Evolutionary conservation across 1,140 invertebrate species (phyloP).

Genomic region (Trinorchestia longiramus): DNA sequence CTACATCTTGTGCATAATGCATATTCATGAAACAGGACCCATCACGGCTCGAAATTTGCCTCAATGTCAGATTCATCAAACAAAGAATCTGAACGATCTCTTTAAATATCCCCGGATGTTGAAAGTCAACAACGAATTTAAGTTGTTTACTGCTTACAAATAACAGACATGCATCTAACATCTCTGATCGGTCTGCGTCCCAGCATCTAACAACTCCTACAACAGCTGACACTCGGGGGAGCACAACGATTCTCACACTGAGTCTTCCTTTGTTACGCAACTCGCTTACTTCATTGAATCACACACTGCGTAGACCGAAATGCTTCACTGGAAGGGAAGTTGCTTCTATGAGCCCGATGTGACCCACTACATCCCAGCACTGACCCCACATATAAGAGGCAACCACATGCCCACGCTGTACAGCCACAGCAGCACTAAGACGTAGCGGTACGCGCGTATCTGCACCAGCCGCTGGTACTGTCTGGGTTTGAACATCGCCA

Average conservation of each 20-base stretch:
- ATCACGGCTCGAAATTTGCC: not conserved
- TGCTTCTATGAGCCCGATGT: not conserved
- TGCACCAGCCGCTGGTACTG: conserved; percentile 50
- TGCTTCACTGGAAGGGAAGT: not conserved
- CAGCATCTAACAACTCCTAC: not conserved
- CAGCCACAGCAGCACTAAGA: conserved; percentile 56
- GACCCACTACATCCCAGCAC: not conserved
- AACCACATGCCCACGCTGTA: conserved; percentile 60
- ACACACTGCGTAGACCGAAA: not conserved
- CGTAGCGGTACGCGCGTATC: conserved; percentile 10
- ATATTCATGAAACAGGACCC: too few relatives aligned
- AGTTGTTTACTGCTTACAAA: too few relatives aligned
- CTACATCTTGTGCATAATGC: too few relatives aligned
- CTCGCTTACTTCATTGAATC: too few relatives aligned
- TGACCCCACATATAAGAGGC: conserved; percentile 59
- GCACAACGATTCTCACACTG: not conserved
- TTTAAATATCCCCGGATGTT: not conserved
- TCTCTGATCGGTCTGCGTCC: too few relatives aligned
- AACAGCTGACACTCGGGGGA: not conserved
- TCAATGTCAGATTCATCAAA: not conserved
- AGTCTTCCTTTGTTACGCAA: not conserved
- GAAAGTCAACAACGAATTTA: too few relatives aligned
- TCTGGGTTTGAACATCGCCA: conserved; percentile 56
- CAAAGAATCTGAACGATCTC: not conserved
- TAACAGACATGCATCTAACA: not conserved